These are phyloP conservation scores for Thaumetopoea pityocampa DNA, from an alignment of 1,140 invertebrate species.

Conservation along the genomic window DNA sequence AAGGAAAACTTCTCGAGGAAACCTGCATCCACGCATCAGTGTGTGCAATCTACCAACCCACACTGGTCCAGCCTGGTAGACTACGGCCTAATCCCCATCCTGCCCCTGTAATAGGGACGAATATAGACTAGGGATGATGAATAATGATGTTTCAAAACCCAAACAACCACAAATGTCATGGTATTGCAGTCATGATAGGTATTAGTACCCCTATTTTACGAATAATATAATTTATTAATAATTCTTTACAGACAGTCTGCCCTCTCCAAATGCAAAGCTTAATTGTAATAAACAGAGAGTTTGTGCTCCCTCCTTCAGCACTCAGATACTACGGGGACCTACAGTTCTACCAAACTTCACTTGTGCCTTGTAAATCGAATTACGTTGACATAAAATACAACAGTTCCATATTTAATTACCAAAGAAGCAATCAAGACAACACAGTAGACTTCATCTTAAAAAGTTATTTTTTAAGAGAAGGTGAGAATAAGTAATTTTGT, in stretches of 20 bases:
- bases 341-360: slow-evolving; percentile 75
- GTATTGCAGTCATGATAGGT: no score
- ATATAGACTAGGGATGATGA: no score
- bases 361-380: slow-evolving; percentile 74
- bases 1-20: no score
- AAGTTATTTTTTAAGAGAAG: slow-evolving; percentile 77
- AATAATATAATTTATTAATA: no score
- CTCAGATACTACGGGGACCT: slow-evolving; percentile 78
- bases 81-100: no score
- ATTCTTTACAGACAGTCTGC: slow-evolving; percentile 71
- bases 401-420: slow-evolving; percentile 63
- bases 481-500: slow-evolving; percentile 52
- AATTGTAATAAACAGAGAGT: slow-evolving; percentile 74
- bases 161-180: no score
- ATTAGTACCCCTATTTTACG: no score
- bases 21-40: no score
- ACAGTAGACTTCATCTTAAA: slow-evolving; percentile 72
- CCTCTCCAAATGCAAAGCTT: slow-evolving; percentile 78
- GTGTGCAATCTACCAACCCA: no score
- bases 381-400: slow-evolving; percentile 75
- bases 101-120: no score
- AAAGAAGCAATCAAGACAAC: slow-evolving; percentile 41
- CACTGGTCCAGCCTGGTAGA: no score
- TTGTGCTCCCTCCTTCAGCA: slow-evolving; percentile 62
- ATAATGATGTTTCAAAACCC: no score